Conservation (phyloP, 2,113 vertebrate genomes). For the Oreochromis tanganicae region DNA sequence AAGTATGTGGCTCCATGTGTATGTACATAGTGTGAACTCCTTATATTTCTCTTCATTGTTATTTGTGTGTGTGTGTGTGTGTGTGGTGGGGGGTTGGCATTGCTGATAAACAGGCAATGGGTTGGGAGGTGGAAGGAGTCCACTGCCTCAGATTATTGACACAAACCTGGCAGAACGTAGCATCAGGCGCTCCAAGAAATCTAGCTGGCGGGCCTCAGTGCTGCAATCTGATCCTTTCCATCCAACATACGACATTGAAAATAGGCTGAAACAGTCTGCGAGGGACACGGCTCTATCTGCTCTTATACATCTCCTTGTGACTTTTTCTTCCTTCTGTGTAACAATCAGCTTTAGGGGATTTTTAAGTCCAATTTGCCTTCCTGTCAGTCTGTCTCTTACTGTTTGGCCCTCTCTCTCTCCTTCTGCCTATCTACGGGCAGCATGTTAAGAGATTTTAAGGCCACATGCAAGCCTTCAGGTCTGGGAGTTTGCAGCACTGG, state of each 20-base stretch:
- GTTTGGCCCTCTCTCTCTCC: not conserved
- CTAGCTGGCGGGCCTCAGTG: conserved; percentile 12
- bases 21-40: not conserved
- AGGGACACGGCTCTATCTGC: conserved; percentile 20
- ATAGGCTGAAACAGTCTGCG: conserved; percentile 14
- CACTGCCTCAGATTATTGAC: conserved; percentile 64
- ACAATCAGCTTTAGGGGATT: not conserved
- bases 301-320: not conserved
- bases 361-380: conserved; percentile 1
- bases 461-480: not conserved
- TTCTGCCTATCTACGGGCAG: not conserved
- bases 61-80: not conserved
- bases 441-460: not conserved
- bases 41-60: not conserved
- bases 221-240: conserved; percentile 54
- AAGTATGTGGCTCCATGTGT: not conserved
- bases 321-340: not conserved
- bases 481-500: not conserved
- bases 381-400: conserved; percentile 11
- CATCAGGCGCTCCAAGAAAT: conserved; percentile 49
- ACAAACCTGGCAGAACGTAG: conserved; percentile 56
- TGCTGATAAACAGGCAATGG: conserved; percentile 54
- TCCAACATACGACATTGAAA: conserved; percentile 6
- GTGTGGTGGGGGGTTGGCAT: conserved; percentile 29
- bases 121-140: conserved; percentile 48